Conservation (phyloP, 2,797 vertebrate genomes). For the Rousettus madagascariensis region DNA sequence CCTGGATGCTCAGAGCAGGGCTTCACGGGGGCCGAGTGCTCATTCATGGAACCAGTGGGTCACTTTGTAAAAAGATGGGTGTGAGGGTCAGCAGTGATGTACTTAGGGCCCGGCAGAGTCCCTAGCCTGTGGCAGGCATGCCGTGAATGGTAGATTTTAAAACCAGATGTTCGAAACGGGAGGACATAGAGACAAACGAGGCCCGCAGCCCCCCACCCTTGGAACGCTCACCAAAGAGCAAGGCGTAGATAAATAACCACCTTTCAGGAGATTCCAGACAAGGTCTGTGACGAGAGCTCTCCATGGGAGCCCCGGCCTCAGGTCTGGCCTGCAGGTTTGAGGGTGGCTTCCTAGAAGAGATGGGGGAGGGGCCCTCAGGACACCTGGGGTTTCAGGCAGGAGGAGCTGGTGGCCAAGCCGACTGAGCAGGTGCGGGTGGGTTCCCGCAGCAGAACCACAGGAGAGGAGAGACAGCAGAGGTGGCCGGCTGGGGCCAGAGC, state of each 20-base stretch:
- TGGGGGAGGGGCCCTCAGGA: neutral
- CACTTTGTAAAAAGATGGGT: neutral
- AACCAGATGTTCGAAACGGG: neutral
- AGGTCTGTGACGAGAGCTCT: neutral
- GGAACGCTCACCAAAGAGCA: accelerated
- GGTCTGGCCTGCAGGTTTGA: neutral
- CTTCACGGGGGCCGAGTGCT: neutral
- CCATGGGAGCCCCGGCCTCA: accelerated
- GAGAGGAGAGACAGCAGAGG: neutral
- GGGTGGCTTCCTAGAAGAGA: neutral
- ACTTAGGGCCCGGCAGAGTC: accelerated
- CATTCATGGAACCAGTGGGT: accelerated
- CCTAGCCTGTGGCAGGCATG: neutral
- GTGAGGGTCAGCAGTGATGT: neutral
- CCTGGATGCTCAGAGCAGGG: neutral
- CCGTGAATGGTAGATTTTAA: neutral
- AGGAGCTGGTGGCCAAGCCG: too few species aligned
- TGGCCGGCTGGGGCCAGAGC: neutral
- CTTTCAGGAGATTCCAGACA: neutral
- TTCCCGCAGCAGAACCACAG: neutral
- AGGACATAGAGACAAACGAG: accelerated
- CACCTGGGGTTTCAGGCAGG: neutral
- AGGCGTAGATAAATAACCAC: accelerated
- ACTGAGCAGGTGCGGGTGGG: neutral
- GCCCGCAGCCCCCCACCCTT: neutral